These are phyloP conservation scores for Acrocephalus kingi DNA, from an alignment of 2,113 vertebrate genomes.

Conservation along the genomic window DNA sequence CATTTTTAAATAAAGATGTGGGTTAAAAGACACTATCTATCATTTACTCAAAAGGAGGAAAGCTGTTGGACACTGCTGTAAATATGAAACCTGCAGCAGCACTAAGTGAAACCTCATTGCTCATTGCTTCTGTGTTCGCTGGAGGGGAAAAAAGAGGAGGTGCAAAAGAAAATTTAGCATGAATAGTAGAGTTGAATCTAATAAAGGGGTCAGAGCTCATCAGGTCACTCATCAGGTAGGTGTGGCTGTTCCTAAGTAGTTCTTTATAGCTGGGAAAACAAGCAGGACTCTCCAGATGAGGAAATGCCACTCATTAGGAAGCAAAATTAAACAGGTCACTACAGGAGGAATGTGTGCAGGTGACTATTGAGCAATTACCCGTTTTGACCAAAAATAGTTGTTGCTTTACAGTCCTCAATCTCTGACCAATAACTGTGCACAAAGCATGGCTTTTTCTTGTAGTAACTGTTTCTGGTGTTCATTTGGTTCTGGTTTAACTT, in stretches of 20 bases:
- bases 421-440: not conserved
- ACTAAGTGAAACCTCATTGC: not conserved
- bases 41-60: not conserved
- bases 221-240: not conserved
- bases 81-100: not conserved
- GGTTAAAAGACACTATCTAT: not conserved
- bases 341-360: not conserved
- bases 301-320: not conserved
- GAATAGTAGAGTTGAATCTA: not conserved
- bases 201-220: not conserved
- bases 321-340: not conserved
- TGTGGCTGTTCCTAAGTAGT: not conserved
- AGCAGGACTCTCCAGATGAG: not conserved
- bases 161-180: not conserved
- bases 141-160: not conserved
- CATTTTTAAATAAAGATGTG: not conserved
- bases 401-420: not conserved
- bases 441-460: not conserved
- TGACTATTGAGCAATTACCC: not conserved
- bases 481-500: not conserved
- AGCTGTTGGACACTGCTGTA: not conserved
- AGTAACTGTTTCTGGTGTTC: not conserved
- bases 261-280: not conserved
- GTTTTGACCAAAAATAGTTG: not conserved
- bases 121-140: not conserved